Percentiles rank a stretch among this genome's conserved stretches.
Conservation (phyloP, 2,888 invertebrate species). For the Agapetus fuscipes region DNA sequence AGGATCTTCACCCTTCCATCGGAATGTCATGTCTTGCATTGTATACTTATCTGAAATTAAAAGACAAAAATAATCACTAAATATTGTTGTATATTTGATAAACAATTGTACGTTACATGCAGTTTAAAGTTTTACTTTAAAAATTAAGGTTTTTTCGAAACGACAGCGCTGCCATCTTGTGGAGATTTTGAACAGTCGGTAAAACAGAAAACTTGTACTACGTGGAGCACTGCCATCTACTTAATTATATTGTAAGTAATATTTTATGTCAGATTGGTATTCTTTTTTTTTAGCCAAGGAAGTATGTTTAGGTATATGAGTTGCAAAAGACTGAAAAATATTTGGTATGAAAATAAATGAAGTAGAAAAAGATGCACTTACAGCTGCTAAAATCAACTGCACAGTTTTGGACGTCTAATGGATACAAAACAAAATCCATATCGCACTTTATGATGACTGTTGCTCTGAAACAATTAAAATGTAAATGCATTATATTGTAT, state of each 20-base stretch:
- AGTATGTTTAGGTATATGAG: constrained; percentile 7
- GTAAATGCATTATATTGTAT: neutral
- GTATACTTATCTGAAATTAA: constrained; percentile 48
- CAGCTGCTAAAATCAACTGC: constrained; percentile 56
- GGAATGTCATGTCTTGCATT: constrained; percentile 49
- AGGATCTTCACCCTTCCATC: constrained; percentile 49
- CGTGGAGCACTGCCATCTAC: too few species aligned
- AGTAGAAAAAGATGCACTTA: too few species aligned
- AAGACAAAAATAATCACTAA: neutral
- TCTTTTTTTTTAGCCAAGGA: too few species aligned
- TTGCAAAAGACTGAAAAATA: constrained; percentile 18
- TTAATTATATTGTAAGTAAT: too few species aligned
- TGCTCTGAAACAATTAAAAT: constrained; percentile 35
- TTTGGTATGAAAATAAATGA: constrained; percentile 10
- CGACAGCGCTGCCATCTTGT: too few species aligned
- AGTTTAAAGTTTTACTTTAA: too few species aligned
- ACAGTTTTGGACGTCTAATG: constrained; percentile 53
- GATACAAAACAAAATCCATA: constrained; percentile 56
- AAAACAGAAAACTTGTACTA: too few species aligned
- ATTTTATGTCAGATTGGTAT: too few species aligned
- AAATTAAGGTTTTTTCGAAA: constrained; percentile 17
- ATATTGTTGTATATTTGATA: too few species aligned
- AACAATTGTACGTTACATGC: too few species aligned
- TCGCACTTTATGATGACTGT: constrained; percentile 56
- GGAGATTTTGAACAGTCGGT: too few species aligned